Conservation (phyloP, 2,888 invertebrate genomes). For the Polia nebulosa region DNA sequence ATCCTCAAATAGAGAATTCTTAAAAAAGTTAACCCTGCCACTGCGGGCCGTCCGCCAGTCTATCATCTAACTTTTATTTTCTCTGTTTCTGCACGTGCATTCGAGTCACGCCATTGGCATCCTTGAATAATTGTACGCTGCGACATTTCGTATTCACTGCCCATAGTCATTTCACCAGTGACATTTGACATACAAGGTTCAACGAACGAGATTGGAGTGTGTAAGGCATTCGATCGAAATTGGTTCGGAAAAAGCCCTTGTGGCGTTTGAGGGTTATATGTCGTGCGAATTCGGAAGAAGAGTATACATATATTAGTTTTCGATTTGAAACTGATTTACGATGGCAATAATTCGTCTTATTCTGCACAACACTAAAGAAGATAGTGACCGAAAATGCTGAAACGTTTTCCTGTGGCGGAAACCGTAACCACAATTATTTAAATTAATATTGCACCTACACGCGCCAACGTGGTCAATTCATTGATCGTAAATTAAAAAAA, state of each 20-base stretch:
- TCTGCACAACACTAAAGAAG: too few species aligned
- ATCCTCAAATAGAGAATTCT: background rate
- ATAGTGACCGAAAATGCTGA: too few species aligned
- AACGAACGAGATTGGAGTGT: constrained; percentile 67
- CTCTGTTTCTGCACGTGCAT: constrained; percentile 61
- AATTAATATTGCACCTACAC: too few species aligned
- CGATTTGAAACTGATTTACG: too few species aligned
- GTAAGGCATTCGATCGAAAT: constrained; percentile 42
- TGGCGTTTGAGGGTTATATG: constrained; percentile 25
- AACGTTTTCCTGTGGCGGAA: too few species aligned
- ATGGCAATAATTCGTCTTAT: too few species aligned
- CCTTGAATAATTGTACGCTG: constrained; percentile 67
- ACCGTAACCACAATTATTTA: too few species aligned
- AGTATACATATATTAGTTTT: too few species aligned
- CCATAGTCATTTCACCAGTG: constrained; percentile 77
- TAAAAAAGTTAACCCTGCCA: constrained; percentile 11
- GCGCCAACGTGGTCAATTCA: too few species aligned
- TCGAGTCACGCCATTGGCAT: constrained; percentile 83
- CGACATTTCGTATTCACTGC: constrained; percentile 78
- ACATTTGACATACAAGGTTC: constrained; percentile 78
- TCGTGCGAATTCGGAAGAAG: background rate
- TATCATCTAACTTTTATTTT: constrained; percentile 44
- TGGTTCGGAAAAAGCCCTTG: constrained; percentile 27
- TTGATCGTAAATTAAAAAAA: too few species aligned
- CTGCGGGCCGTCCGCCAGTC: constrained; percentile 27